Conservation (phyloP, 2,113 vertebrate genomes). For the Neoarius graeffei region DNA sequence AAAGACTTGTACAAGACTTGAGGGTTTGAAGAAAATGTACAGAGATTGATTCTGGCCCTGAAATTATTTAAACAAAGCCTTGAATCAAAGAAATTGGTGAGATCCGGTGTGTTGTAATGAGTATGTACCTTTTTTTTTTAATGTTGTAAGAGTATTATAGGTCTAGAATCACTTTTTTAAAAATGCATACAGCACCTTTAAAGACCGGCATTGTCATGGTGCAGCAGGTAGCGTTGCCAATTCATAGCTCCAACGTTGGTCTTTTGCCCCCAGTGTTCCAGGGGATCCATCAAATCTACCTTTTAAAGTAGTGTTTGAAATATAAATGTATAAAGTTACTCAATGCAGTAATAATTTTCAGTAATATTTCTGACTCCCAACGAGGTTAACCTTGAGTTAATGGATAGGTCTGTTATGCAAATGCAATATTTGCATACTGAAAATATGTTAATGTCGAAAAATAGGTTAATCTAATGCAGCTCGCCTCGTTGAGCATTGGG, state of each 20-base stretch:
- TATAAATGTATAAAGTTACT: not conserved
- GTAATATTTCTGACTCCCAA: not conserved
- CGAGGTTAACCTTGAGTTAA: not conserved
- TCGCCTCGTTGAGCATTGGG: not conserved
- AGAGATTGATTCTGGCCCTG: no score
- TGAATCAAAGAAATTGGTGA: not conserved
- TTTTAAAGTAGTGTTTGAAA: not conserved
- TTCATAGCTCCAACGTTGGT: not conserved
- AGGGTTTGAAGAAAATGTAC: no score
- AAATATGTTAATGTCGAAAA: not conserved
- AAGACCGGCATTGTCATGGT: not conserved
- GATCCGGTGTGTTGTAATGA: accelerated
- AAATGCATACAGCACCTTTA: not conserved
- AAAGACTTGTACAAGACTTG: no score
- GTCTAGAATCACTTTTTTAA: not conserved
- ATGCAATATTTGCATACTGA: not conserved
- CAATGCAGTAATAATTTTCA: not conserved
- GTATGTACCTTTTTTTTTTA: no score
- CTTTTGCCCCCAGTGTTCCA: not conserved
- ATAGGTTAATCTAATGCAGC: not conserved
- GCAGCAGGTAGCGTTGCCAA: not conserved
- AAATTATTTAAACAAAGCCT: not conserved
- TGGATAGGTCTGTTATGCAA: not conserved
- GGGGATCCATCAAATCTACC: not conserved
- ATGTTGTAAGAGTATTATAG: not conserved